Evolutionary conservation across 2,888 invertebrate genomes (phyloP).

Genomic region (Automeris io): DNA sequence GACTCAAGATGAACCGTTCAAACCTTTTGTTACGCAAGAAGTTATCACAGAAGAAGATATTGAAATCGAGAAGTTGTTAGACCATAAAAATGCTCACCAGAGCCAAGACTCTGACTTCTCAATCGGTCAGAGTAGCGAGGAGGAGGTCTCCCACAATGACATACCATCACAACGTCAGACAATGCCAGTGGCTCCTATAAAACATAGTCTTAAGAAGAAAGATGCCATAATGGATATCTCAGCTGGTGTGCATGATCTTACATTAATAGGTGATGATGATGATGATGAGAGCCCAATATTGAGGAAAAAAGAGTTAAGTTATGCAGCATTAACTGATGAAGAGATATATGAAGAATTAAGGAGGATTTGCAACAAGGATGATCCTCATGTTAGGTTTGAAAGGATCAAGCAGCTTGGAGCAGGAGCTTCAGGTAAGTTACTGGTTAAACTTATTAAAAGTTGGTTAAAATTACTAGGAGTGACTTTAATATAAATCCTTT

Average conservation of each 20-base stretch:
- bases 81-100: conserved; percentile 83
- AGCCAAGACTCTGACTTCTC: conserved; percentile 78
- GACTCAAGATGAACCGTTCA: conserved; percentile 82
- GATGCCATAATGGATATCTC: conserved; percentile 51
- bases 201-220: conserved; percentile 57
- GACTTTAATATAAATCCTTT: too few species aligned
- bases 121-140: conserved; percentile 73
- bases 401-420: conserved; percentile 91
- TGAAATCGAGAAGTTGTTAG: conserved; percentile 86
- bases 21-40: conserved; percentile 88
- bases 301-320: conserved; percentile 76
- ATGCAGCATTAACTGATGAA: conserved; percentile 80
- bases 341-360: conserved; percentile 87
- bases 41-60: conserved; percentile 89
- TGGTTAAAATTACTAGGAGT: too few species aligned
- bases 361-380: conserved; percentile 87
- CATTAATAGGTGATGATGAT: conserved; percentile 58
- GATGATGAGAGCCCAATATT: conserved; percentile 77
- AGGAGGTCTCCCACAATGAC: conserved; percentile 63
- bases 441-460: too few species aligned
- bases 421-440: conserved; percentile 83
- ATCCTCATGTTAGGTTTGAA: conserved; percentile 89
- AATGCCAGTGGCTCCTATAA: conserved; percentile 73
- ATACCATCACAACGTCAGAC: conserved; percentile 64
- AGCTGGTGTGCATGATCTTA: conserved; percentile 59